A percentile compares a stretch with the other conserved stretches of the same genome.
These are phyloP conservation scores for Babyrousa celebensis DNA, from an alignment of 2,797 vertebrate species.

Conservation along the genomic window DNA sequence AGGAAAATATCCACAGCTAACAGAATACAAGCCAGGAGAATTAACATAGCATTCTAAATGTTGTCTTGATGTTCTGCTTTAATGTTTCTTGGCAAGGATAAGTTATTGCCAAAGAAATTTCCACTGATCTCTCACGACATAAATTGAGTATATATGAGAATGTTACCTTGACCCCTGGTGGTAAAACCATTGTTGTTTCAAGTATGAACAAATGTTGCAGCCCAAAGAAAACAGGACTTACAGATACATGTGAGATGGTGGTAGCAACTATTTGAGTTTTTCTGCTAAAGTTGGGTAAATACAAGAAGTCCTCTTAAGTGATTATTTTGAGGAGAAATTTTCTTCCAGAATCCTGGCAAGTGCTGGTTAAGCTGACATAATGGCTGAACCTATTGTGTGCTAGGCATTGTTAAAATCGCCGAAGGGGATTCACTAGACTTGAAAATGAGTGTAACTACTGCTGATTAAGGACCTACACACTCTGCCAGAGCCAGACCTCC, in stretches of 20 bases:
- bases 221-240: not conserved
- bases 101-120: not conserved
- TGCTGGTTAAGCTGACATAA: no score
- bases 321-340: not conserved
- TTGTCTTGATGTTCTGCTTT: not conserved
- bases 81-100: not conserved
- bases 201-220: not conserved
- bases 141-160: not conserved
- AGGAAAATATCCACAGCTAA: not conserved
- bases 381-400: not conserved
- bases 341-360: not conserved
- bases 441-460: not conserved
- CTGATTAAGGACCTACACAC: not conserved
- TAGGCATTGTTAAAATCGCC: not conserved
- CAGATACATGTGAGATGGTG: not conserved
- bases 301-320: not conserved
- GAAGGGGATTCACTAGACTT: not conserved
- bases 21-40: not conserved
- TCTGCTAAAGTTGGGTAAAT: not conserved
- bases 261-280: not conserved
- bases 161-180: not conserved
- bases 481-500: not conserved
- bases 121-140: not conserved
- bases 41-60: not conserved
- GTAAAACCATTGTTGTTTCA: not conserved